These are phyloP conservation scores for Tachina lurida DNA, from an alignment of 2,888 invertebrate species.

Conservation along the genomic window DNA sequence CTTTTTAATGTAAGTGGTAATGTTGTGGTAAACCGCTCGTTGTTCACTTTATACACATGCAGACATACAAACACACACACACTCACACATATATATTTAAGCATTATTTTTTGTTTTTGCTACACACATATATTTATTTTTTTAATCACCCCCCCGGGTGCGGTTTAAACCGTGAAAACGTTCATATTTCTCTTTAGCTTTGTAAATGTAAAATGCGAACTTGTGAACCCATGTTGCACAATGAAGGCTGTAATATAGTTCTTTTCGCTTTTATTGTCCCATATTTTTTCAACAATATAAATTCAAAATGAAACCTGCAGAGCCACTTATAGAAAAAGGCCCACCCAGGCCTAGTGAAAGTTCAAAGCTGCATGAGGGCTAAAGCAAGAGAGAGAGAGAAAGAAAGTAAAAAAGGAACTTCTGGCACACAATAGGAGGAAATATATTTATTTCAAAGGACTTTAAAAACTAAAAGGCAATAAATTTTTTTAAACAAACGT, in stretches of 20 bases:
- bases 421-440: slow-evolving; percentile 3
- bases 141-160: slow-evolving; percentile 82
- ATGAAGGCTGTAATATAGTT: slow-evolving; percentile 45
- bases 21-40: slow-evolving; percentile 64
- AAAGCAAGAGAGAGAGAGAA: not conserved
- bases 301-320: slow-evolving; percentile 9
- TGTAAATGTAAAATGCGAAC: slow-evolving; percentile 62
- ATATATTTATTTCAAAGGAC: slow-evolving; percentile 44
- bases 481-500: slow-evolving; percentile 51
- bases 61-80: not conserved
- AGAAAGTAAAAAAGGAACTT: not conserved
- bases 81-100: not conserved
- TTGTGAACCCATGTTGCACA: slow-evolving; percentile 58
- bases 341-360: slow-evolving; percentile 62
- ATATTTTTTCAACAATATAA: slow-evolving; percentile 50
- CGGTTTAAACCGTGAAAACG: slow-evolving; percentile 76
- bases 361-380: slow-evolving; percentile 52
- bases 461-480: slow-evolving; percentile 54
- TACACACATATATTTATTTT: slow-evolving; percentile 78
- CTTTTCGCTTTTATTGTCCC: slow-evolving; percentile 53
- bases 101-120: no score
- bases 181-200: slow-evolving; percentile 70
- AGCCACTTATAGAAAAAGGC: slow-evolving; percentile 22
- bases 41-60: slow-evolving; percentile 28
- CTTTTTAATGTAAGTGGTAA: slow-evolving; percentile 52